phyloP scores from a whole-genome alignment of 2,113 vertebrate genomes.

The Neolamprologus kungweensis region DNA sequence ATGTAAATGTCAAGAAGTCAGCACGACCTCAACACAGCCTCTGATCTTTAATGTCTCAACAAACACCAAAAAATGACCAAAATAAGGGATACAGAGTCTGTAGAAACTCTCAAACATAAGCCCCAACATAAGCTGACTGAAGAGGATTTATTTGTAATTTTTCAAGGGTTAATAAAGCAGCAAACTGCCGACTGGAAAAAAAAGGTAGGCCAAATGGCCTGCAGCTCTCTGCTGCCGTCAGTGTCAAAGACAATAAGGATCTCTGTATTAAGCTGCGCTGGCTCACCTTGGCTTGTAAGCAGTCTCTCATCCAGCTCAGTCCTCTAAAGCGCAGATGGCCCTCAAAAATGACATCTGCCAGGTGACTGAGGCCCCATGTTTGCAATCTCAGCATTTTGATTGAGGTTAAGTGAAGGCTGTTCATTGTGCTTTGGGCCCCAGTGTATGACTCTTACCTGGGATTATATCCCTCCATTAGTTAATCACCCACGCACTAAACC shows the following conservation, averaged over 20 bases:
- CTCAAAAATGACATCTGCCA: background rate
- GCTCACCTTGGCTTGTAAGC: background rate
- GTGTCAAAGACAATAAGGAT: background rate
- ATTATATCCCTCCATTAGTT: constrained; percentile 68
- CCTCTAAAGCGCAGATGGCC: background rate
- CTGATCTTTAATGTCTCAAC: background rate
- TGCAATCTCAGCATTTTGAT: constrained; percentile 22
- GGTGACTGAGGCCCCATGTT: background rate
- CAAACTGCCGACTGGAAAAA: background rate
- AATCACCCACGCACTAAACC: constrained; percentile 60
- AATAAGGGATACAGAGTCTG: background rate
- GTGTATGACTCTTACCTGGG: constrained; percentile 51
- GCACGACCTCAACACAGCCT: background rate
- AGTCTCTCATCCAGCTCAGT: background rate
- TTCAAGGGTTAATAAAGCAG: background rate
- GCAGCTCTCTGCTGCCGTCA: background rate
- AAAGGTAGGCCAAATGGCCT: background rate
- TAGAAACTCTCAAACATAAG: background rate
- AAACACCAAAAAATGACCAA: background rate
- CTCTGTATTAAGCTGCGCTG: background rate
- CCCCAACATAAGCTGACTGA: background rate
- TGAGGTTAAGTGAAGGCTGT: constrained; percentile 26
- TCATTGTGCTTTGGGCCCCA: constrained; percentile 6
- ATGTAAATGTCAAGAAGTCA: background rate
- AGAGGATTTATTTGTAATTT: background rate